These are phyloP conservation scores for Mormyrus proboscirostris DNA, from an alignment of 2,797 vertebrate genomes.

Conservation along the genomic window DNA sequence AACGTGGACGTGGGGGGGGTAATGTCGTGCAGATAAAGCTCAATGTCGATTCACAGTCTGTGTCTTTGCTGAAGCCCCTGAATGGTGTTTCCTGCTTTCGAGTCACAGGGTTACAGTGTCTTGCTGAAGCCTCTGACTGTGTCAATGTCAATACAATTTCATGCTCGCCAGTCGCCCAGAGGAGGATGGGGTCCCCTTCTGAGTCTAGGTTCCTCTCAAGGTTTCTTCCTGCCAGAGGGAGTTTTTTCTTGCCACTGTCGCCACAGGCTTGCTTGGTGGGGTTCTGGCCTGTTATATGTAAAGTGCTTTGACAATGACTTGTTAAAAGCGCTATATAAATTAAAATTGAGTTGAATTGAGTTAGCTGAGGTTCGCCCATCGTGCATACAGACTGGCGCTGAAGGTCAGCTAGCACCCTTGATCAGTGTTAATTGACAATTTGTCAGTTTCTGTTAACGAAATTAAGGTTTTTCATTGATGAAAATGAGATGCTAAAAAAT, in stretches of 20 bases:
- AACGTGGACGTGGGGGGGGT: background rate
- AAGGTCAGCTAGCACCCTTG: background rate
- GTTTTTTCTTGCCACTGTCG: too few relatives aligned
- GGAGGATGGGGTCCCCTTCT: too few relatives aligned
- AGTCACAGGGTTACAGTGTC: background rate
- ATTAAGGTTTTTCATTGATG: background rate
- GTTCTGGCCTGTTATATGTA: too few relatives aligned
- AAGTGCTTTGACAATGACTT: too few relatives aligned
- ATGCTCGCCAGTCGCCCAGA: too few relatives aligned
- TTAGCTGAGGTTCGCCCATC: background rate
- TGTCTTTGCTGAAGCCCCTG: background rate
- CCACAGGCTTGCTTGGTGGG: too few relatives aligned
- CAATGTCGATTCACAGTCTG: background rate
- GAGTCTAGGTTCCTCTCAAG: too few relatives aligned
- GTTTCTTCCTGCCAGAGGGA: too few relatives aligned
- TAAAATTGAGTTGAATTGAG: too few relatives aligned
- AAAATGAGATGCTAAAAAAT: background rate
- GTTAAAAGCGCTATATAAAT: too few relatives aligned
- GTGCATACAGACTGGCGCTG: background rate
- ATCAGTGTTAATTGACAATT: background rate
- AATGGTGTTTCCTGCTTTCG: background rate
- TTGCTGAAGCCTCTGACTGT: background rate
- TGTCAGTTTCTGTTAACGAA: too few relatives aligned
- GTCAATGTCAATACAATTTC: too few relatives aligned
- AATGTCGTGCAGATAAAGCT: background rate